Base-by-base conservation (phyloP, 2,797 vertebrate genomes). In the Dendrocincla fuliginosa region DNA sequence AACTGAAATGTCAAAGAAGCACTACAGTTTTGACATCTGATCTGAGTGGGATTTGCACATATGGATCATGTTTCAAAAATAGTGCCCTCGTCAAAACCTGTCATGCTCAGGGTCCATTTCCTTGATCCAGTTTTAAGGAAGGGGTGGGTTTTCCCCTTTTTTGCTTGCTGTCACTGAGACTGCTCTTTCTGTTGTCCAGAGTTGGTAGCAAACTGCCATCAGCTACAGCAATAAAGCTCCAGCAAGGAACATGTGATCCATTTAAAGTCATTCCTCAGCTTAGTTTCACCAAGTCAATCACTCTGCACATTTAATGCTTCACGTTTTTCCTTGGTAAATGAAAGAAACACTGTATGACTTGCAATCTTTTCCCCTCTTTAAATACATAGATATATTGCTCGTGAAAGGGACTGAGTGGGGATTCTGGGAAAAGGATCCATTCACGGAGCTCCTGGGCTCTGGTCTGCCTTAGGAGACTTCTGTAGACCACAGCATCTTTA, bases 31-130 rank as follows among this genome's bases (percentile, higher is more conserved):
- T 70, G 83, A 56, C 67, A 86, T 74, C 83, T 1, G 23, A 14
- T 79, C 59, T 60, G n/a, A 41, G 79, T 91, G 85, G 92, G 87
- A 64, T 88, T 93, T 88, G 61, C 70, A 81, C 70, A 73, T 49
- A 10, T 0, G 4, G 92, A 74, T 92, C 92, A 83, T 0, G 0
- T 69, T 96, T 76, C 87, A 79, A 20, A 84, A 94, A 23, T 47
- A 59, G 47, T 55, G 44, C 82, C 25, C 22, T 46, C 5, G 32
- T 79, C 69, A 69, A 73, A 69, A 2, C 63, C 46, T 46, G 4
- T n/a, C 60, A 1, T 4, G 49, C 70, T 61, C 32, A 61, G 35
- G 59, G 56, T 32, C 76, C 24, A 1, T 79, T 88, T 67, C 37
- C 87, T 57, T 81, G 28, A n/a, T 41, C 27, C 3, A 7, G 18